phyloP scores from a whole-genome alignment of 2,113 vertebrate genomes.

The Syrmaticus mikado region DNA sequence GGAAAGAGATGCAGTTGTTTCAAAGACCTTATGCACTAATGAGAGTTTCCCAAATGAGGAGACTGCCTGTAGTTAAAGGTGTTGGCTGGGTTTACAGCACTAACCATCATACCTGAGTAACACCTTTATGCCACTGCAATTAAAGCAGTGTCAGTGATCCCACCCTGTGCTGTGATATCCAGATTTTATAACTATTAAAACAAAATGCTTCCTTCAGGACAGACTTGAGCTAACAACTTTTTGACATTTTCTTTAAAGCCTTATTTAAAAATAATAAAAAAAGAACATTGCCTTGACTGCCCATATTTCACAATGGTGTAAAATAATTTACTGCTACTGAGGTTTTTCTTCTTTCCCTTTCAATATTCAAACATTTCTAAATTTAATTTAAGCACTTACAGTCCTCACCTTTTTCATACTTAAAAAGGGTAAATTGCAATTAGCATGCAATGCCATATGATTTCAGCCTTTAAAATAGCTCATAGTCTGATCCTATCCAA shows the following conservation, averaged over 20 bases:
- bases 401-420: not conserved
- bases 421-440: not conserved
- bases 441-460: not conserved
- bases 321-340: not conserved
- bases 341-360: not conserved
- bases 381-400: not conserved
- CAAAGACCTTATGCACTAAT: not conserved
- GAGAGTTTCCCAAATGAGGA: not conserved
- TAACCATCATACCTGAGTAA: not conserved
- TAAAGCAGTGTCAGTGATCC: not conserved
- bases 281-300: not conserved
- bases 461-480: slow-evolving; percentile 21
- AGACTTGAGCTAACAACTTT: not conserved
- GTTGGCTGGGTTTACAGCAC: not conserved
- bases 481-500: not conserved
- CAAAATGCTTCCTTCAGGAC: not conserved
- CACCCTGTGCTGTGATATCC: not conserved
- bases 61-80: not conserved
- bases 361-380: not conserved
- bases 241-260: not conserved
- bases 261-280: not conserved
- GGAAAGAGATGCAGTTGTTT: not conserved
- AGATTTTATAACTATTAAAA: not conserved
- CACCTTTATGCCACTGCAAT: not conserved
- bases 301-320: not conserved